Conservation (phyloP, 2,888 invertebrate genomes). For the Timema cristinae region DNA sequence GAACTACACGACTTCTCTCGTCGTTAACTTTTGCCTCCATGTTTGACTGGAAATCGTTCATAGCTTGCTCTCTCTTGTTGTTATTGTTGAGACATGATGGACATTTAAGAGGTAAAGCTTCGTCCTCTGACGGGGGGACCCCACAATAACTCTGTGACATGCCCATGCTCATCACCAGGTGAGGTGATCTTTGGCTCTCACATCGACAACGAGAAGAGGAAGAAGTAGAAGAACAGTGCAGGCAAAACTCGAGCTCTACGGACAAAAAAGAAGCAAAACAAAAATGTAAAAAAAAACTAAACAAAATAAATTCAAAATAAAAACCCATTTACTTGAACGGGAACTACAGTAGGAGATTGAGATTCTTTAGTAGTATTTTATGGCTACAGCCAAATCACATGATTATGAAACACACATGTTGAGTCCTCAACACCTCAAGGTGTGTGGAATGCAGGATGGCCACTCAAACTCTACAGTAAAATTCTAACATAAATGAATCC, state of each 20-base stretch:
- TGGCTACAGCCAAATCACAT: no score
- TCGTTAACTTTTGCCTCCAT: background rate
- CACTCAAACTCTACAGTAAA: no score
- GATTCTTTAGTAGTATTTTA: no score
- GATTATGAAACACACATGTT: no score
- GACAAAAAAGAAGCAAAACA: slow-evolving; percentile 26
- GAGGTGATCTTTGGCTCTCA: slow-evolving; percentile 17
- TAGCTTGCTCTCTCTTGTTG: background rate
- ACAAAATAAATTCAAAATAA: slow-evolving; percentile 16
- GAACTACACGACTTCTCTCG: background rate
- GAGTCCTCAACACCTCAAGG: no score
- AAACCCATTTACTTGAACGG: background rate
- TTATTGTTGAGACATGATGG: slow-evolving; percentile 26
- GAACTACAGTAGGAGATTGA: no score
- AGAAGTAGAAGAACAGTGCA: slow-evolving; percentile 28
- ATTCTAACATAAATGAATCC: no score
- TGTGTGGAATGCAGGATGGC: no score
- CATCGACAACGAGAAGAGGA: slow-evolving; percentile 23
- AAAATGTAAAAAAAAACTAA: slow-evolving; percentile 23
- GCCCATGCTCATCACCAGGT: slow-evolving; percentile 22
- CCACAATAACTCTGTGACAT: slow-evolving; percentile 22
- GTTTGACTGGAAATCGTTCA: background rate
- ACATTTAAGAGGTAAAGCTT: background rate
- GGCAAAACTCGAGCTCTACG: slow-evolving; percentile 30
- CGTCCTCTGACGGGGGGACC: background rate